These are phyloP conservation scores for Tichodroma muraria DNA, from an alignment of 2,113 vertebrate genomes.

Conservation along the genomic window DNA sequence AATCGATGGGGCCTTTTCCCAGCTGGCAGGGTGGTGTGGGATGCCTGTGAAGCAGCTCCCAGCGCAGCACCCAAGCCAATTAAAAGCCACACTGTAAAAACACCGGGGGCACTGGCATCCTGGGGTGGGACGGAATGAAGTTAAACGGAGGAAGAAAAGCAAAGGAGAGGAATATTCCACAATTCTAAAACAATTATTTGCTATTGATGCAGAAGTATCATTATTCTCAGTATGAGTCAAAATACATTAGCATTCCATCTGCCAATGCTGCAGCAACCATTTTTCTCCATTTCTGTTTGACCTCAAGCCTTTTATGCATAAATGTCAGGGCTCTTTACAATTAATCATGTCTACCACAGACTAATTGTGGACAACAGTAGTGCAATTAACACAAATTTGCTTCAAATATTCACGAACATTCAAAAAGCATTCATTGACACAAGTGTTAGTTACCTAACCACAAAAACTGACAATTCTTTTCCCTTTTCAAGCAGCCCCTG, in stretches of 20 bases:
- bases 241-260: constrained; percentile 69
- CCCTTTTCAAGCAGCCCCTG: constrained; percentile 4
- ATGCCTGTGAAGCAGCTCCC: not conserved
- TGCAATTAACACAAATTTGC: constrained; percentile 71
- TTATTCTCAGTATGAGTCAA: constrained; percentile 51
- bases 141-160: not conserved
- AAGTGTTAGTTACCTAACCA: constrained; percentile 35
- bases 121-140: not conserved
- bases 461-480: constrained; percentile 20
- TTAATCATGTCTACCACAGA: constrained; percentile 74
- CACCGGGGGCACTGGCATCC: not conserved
- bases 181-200: constrained; percentile 40
- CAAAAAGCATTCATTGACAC: constrained; percentile 49
- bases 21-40: not conserved
- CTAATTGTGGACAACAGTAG: constrained; percentile 75
- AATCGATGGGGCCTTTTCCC: not conserved
- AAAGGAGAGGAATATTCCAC: not conserved
- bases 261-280: constrained; percentile 40
- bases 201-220: constrained; percentile 43
- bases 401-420: constrained; percentile 70
- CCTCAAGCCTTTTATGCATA: constrained; percentile 76
- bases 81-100: not conserved
- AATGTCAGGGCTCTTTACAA: constrained; percentile 75
- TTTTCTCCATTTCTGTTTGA: constrained; percentile 75
- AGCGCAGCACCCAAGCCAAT: not conserved